Evolutionary conservation across 2,113 vertebrate genomes (phyloP).

Genomic region (Zosterops hypoxanthus): DNA sequence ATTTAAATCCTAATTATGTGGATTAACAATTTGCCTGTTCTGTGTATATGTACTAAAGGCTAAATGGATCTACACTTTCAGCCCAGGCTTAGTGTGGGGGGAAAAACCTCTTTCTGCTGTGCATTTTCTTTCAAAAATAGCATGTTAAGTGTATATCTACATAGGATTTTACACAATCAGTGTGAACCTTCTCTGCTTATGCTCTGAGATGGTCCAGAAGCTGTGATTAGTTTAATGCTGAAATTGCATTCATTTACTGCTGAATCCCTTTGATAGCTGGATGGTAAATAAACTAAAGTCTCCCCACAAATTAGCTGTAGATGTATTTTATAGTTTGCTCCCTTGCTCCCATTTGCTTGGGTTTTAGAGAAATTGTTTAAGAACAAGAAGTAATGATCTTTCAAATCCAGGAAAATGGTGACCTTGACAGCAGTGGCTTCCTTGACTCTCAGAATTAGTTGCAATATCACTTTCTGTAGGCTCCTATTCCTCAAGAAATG

Average conservation of each 20-base stretch:
- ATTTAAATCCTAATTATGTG: not conserved
- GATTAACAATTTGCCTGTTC: not conserved
- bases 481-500: not conserved
- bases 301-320: not conserved
- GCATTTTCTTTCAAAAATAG: not conserved
- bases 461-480: not conserved
- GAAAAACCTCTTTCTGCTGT: not conserved
- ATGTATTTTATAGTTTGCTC: not conserved
- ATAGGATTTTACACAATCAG: not conserved
- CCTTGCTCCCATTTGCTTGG: not conserved
- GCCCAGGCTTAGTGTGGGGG: not conserved
- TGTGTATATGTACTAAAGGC: not conserved
- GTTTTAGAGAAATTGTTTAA: not conserved
- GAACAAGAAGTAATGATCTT: not conserved
- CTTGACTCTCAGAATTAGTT: not conserved
- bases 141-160: fast-evolving
- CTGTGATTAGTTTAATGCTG: not conserved
- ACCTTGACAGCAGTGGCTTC: not conserved
- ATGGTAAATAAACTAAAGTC: not conserved
- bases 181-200: not conserved
- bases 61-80: not conserved
- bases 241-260: not conserved
- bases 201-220: not conserved
- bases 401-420: not conserved
- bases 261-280: not conserved